phyloP scores from a whole-genome alignment of 2,113 vertebrate species.

The Plecotus auritus region DNA sequence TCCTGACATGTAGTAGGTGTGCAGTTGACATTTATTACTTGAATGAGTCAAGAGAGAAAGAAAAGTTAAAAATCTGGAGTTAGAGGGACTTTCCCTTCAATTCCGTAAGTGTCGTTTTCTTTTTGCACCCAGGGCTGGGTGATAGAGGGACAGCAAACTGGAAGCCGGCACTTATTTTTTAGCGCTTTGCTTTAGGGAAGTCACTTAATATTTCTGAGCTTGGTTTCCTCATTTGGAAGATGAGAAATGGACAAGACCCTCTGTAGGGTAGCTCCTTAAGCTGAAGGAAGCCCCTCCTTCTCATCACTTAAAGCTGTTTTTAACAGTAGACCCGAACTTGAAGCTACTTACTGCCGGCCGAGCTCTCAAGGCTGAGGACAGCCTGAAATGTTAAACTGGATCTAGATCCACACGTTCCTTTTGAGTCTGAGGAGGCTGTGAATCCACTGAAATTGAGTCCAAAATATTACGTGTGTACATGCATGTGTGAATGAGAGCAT shows the following conservation, averaged over 20 bases:
- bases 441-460: neutral
- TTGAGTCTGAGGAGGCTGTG: neutral
- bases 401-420: neutral
- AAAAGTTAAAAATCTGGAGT: neutral
- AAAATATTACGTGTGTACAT: neutral
- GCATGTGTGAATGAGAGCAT: neutral
- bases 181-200: neutral
- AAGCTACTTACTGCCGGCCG: neutral
- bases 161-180: neutral
- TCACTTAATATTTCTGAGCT: neutral
- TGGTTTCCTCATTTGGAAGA: slow-evolving; percentile 7
- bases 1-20: neutral
- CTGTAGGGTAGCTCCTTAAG: neutral
- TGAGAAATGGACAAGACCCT: neutral
- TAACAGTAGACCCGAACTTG: neutral
- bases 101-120: neutral
- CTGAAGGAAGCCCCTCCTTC: neutral
- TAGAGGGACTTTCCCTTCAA: neutral
- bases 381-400: neutral
- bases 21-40: neutral
- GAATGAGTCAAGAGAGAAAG: neutral
- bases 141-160: neutral
- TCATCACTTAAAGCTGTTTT: neutral
- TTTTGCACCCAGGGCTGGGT: neutral
- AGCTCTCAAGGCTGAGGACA: neutral